Evolutionary conservation across 1,140 invertebrate species (phyloP).

Genomic region (Heliconius himera): DNA sequence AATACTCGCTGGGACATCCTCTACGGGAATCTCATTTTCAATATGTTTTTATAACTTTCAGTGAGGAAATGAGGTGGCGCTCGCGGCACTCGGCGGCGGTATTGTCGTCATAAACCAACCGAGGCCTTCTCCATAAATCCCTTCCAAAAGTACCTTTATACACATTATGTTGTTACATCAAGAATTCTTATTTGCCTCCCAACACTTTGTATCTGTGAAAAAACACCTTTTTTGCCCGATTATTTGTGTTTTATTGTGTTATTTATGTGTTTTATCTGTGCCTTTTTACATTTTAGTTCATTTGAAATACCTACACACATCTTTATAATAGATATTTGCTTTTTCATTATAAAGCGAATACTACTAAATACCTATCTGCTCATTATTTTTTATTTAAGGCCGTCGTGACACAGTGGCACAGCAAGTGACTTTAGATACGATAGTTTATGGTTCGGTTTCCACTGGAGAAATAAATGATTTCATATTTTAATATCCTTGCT

Average conservation of each 20-base stretch:
- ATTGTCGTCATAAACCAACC: conserved; percentile 79
- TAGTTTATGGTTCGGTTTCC: too few species aligned
- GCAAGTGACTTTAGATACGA: too few species aligned
- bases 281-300: not conserved
- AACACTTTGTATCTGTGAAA: conserved; percentile 60
- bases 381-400: too few species aligned
- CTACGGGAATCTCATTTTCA: conserved; percentile 79
- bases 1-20: conserved; percentile 72
- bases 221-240: not conserved
- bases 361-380: too few species aligned
- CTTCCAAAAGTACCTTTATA: conserved; percentile 75
- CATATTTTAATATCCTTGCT: too few species aligned
- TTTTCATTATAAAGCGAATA: too few species aligned
- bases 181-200: conserved; percentile 54
- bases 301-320: not conserved
- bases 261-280: not conserved
- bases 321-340: too few species aligned
- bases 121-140: conserved; percentile 77
- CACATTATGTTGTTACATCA: conserved; percentile 74
- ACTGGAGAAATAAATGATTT: too few species aligned
- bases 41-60: conserved; percentile 81
- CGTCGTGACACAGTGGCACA: too few species aligned
- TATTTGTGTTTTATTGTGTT: not conserved
- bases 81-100: conserved; percentile 59
- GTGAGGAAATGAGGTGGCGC: conserved; percentile 78